Evolutionary conservation across 2,797 vertebrate species (phyloP), one percentile per base, ranked within the genome.

Genomic region (Bradypodion ventrale): DNA sequence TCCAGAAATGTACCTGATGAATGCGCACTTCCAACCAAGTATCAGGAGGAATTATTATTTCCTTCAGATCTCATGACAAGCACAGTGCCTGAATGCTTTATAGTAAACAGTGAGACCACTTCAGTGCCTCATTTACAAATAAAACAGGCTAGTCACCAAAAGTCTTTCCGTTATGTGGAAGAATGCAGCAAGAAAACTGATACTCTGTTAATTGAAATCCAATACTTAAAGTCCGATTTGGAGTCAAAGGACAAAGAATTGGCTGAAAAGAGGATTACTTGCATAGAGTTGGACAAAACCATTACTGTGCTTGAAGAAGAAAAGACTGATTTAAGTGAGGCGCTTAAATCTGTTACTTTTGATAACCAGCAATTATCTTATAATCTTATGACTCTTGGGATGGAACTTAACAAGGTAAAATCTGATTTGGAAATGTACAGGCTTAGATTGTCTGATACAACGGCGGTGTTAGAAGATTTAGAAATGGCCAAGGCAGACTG

Each of bases 401-500:
- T 96, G 79, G 95, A 97, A 90, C 89, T 89, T 5, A 91, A 94
- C 56, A 91, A 90, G 0, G 82, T 96, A 7, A 93, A 88, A 49
- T 92, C 95, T 83, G 94, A 96, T 78, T 80, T 96, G 75, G 96
- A 97, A 85, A 94, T 93, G 0, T 3, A 93, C 63, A 88, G 95
- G 85, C 89, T 78, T 83, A 95, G 95, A 83, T 89, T 90, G 4
- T 83, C 92, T 66, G 93, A 96, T 87, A 88, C 94, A 83, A 92
- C 95, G 87, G 92, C 95, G 83, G 88, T 91, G 82, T 70, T 95
- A 63, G 95, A 95, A 62, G 91, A 90, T 62, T 87, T 96, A 83
- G 94, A 97, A 89, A 93, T 95, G 87, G 60, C 90, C 65, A 96
- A 95, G 84, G 92, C 92, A 42, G 94, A 91, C 29, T 96, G 95